These are phyloP conservation scores for Scortum barcoo DNA, from an alignment of 2,113 vertebrate genomes.

Conservation along the genomic window DNA sequence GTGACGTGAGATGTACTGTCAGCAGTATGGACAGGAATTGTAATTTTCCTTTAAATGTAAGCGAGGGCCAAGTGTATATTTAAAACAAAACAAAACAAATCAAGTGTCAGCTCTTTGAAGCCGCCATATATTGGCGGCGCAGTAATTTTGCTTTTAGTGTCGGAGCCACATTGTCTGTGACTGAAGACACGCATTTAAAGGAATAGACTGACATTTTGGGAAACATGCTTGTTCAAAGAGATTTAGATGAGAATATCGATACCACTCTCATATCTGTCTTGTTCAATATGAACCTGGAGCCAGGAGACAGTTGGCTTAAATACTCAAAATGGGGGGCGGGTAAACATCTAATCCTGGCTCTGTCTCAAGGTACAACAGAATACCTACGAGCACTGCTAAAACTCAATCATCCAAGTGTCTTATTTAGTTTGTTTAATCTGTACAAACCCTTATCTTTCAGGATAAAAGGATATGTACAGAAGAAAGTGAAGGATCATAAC, in stretches of 20 bases:
- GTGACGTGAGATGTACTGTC: constrained; percentile 14
- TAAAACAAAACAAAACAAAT: background rate
- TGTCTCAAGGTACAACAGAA: background rate
- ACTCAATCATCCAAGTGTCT: background rate
- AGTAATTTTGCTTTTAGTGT: background rate
- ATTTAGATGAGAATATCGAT: background rate
- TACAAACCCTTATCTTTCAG: background rate
- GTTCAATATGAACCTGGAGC: constrained; percentile 5
- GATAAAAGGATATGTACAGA: background rate
- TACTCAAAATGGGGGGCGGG: background rate
- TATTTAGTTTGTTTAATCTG: background rate
- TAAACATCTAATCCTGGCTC: background rate
- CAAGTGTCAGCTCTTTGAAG: background rate
- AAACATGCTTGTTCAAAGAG: background rate
- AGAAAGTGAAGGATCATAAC: too few species aligned
- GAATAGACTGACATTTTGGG: background rate
- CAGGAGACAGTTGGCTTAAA: background rate
- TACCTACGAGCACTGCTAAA: background rate
- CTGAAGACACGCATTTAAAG: background rate
- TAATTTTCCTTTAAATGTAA: background rate
- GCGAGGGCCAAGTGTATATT: background rate
- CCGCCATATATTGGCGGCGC: background rate
- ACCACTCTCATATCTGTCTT: background rate
- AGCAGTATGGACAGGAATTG: constrained; percentile 10
- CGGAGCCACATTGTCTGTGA: background rate